These are phyloP conservation scores for Astyanax mexicanus DNA, from an alignment of 2,797 vertebrate genomes.

Conservation along the genomic window DNA sequence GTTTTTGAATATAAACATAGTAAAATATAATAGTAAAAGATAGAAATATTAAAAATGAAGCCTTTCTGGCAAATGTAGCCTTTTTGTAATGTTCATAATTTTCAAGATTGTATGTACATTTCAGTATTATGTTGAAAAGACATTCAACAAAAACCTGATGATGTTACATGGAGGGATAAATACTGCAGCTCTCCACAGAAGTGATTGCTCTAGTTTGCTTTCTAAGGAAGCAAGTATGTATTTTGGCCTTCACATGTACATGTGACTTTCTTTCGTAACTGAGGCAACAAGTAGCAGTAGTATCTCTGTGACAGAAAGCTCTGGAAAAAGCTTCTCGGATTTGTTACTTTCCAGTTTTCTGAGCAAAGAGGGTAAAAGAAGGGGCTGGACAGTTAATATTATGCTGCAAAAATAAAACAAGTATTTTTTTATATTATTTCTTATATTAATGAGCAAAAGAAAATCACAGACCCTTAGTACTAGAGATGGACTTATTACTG, in stretches of 20 bases:
- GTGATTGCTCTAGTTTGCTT: slow-evolving; percentile 66
- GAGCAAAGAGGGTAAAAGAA: not conserved
- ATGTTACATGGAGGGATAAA: not conserved
- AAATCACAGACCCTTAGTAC: not conserved
- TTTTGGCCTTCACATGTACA: slow-evolving; percentile 32
- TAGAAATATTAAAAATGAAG: no score
- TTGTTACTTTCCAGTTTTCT: not conserved
- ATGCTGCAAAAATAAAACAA: no score
- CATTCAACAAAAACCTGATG: not conserved
- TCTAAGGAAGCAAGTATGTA: slow-evolving; percentile 75
- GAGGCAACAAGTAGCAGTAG: not conserved
- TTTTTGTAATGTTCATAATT: not conserved
- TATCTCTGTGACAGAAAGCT: not conserved
- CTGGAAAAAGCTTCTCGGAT: not conserved
- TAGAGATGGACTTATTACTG: not conserved
- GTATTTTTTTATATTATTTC: no score
- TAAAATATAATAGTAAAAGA: not conserved
- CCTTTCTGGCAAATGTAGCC: not conserved
- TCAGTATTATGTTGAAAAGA: not conserved
- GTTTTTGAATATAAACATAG: not conserved
- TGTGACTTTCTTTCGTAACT: not conserved
- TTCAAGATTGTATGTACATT: not conserved
- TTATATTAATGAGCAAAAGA: not conserved
- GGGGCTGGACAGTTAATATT: not conserved
- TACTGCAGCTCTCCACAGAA: slow-evolving; percentile 24